A percentile compares a stretch with the other conserved stretches of the same genome.
Conservation (phyloP, 2,888 invertebrate species). For the Amphipoea oculea region DNA sequence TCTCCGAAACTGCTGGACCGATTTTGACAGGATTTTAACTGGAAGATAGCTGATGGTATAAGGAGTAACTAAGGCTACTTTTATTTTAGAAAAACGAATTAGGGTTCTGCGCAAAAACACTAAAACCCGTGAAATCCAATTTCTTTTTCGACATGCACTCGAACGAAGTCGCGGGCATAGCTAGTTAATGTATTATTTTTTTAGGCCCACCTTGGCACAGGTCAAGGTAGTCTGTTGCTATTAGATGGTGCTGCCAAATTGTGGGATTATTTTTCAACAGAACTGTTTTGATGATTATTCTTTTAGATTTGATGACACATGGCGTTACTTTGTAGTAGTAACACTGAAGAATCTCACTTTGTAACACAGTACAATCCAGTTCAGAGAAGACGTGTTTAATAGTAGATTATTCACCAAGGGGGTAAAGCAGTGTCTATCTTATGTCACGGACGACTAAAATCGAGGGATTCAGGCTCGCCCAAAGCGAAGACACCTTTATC, state of each 20-base stretch:
- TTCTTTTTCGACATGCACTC: no score
- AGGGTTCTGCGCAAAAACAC: no score
- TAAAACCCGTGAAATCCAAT: no score
- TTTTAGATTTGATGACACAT: neutral
- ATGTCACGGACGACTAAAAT: neutral
- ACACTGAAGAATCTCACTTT: neutral
- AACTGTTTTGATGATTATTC: slow-evolving; percentile 1
- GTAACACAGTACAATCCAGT: neutral
- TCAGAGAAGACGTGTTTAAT: neutral
- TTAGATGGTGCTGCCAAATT: slow-evolving; percentile 28
- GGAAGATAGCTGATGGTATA: no score
- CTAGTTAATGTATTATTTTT: slow-evolving; percentile 10
- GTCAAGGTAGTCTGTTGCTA: slow-evolving; percentile 30
- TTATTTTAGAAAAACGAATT: no score
- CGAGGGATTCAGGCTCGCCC: neutral
- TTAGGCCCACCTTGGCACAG: slow-evolving; percentile 29
- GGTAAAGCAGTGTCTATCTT: neutral
- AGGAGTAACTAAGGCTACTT: no score
- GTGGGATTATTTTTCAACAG: neutral
- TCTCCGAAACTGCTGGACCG: no score
- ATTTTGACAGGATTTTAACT: no score
- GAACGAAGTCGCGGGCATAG: no score
- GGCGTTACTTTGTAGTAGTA: neutral
- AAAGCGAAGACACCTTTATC: neutral
- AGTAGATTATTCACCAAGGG: neutral